Evolutionary conservation across 2,888 invertebrate genomes (phyloP), one percentile per base, ranked within the genome.

Genomic region (Lottia scabra): DNA sequence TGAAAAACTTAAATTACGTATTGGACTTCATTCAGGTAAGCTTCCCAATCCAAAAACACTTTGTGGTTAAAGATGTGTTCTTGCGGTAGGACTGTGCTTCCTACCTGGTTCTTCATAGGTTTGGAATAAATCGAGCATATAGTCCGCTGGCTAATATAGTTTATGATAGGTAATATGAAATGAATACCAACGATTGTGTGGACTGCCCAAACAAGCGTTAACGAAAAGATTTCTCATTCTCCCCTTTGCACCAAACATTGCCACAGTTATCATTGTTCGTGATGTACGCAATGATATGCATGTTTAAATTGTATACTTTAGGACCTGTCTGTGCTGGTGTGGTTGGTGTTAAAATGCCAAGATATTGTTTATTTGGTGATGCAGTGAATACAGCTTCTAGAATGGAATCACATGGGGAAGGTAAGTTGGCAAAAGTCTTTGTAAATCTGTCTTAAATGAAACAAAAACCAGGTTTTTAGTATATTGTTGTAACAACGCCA

Each of bases 21-120:
- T 84, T 45, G 84, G 84, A 2, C 48, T 84, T 48, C 83, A 84
- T 73, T 81, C 84, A 65, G 84, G 84, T 83, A 73, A 27, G 48
- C n/a, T 5, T 45, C 4, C 64, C 16, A 30, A 30, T 30, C 2
- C 30, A n/a, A n/a, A 4, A 4, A 30, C 30, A 30, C 68, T 16
- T 63, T 68, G 27, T 15, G 48, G 15, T 46, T 16, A 45, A n/a
- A 45, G 19, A 44, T 43, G 27, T 46, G n/a, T 44, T 19, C 46
- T 13, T 15, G 15, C 13, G 30, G 6, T 30, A 6, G 30, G 6
- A 30, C 6, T 30, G 6, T 6, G 30, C 30, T 30, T 30, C 6
- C 6, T 30, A 30, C n/a, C 30, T 30, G 30, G 30, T 30, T 30
- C 30, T 6, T n/a, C n/a, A n/a, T n/a, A n/a, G n/a, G n/a, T n/a